Percentiles rank a stretch among this genome's conserved stretches.
These are phyloP conservation scores for Tychaedon coryphoeus DNA, from an alignment of 2,113 vertebrate species.

Conservation along the genomic window DNA sequence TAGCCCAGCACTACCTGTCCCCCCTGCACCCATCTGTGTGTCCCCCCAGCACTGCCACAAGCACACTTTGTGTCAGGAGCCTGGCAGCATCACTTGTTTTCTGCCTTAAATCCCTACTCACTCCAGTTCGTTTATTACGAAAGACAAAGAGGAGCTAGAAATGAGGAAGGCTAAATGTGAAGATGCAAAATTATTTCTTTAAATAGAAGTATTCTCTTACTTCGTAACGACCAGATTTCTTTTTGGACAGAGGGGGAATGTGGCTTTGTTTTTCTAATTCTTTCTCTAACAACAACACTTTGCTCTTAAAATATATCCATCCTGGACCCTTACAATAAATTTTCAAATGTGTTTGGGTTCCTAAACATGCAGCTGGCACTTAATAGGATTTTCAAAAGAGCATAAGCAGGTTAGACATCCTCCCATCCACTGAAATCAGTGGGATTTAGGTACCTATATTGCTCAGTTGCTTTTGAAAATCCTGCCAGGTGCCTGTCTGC, in stretches of 20 bases:
- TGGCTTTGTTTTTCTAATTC: neutral
- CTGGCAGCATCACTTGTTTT: neutral
- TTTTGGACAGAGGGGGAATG: neutral
- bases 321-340: neutral
- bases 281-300: neutral
- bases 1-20: neutral
- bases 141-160: neutral
- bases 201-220: neutral
- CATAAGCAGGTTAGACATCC: conserved; percentile 43
- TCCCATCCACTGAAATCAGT: neutral
- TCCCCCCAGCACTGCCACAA: neutral
- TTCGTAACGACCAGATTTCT: neutral
- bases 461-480: neutral
- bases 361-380: conserved; percentile 18
- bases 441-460: conserved; percentile 10
- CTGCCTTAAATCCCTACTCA: neutral
- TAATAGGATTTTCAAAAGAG: conserved; percentile 50
- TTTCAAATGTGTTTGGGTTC: neutral
- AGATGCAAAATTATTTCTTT: neutral
- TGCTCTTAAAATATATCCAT: neutral
- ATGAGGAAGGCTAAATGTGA: neutral
- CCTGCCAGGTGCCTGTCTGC: conserved; percentile 11
- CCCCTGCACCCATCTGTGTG: neutral
- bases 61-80: neutral
- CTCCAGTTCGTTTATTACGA: neutral